phyloP scores from a whole-genome alignment of 2,797 vertebrate species.

The Florisuga fusca region DNA sequence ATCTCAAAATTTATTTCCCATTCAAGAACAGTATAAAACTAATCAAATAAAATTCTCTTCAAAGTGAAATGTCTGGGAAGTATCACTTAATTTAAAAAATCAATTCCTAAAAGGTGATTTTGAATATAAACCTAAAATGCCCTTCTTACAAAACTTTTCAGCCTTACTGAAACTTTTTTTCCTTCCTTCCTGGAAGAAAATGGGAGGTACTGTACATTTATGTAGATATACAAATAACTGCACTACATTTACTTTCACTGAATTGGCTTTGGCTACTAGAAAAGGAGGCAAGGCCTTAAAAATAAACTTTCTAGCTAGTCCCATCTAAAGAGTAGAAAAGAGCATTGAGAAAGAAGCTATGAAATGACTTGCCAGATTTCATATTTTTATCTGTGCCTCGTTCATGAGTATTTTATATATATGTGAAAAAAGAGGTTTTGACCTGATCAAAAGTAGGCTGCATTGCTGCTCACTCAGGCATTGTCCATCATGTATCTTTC shows the following conservation, averaged over 20 bases:
- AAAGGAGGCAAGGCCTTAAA: background rate
- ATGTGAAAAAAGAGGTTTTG: background rate
- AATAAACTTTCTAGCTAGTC: background rate
- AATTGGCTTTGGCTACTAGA: background rate
- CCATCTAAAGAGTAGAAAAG: background rate
- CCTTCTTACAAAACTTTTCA: background rate
- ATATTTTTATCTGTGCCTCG: background rate
- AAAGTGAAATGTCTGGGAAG: background rate
- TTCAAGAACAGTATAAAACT: background rate
- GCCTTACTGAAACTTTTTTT: background rate
- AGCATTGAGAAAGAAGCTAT: background rate
- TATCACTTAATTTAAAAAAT: background rate
- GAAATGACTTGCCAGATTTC: background rate
- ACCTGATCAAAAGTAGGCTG: background rate
- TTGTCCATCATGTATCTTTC: background rate
- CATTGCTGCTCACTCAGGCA: background rate
- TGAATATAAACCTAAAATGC: background rate
- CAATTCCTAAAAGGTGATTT: background rate
- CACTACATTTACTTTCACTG: background rate
- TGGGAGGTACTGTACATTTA: background rate
- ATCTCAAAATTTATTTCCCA: background rate
- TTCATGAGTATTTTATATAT: background rate
- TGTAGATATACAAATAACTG: background rate
- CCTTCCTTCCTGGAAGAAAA: background rate
- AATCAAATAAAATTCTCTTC: background rate